Evolutionary conservation across 2,888 invertebrate genomes (phyloP).

Genomic region (Mythimna pallens): DNA sequence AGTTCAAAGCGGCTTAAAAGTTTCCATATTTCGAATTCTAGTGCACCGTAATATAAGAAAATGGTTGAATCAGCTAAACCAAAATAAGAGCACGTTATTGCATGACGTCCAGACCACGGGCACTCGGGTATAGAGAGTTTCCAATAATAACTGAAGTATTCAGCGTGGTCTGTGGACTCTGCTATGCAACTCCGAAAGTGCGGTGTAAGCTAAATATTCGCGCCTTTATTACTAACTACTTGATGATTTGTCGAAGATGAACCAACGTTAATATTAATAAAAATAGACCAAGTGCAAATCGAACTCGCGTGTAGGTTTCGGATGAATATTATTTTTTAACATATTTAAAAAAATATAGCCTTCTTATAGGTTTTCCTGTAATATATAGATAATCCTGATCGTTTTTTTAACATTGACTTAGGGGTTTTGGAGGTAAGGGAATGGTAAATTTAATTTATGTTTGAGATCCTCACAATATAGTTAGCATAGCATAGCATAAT

Average conservation of each 20-base stretch:
- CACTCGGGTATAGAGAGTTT: slow-evolving; percentile 69
- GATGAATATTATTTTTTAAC: no score
- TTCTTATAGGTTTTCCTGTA: no score
- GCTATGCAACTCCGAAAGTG: slow-evolving; percentile 50
- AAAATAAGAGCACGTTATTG: slow-evolving; percentile 72
- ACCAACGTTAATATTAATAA: not conserved
- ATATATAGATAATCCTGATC: no score
- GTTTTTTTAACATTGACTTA: no score
- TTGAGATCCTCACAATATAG: no score
- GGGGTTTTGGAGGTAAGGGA: no score
- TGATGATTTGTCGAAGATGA: not conserved
- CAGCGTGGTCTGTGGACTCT: slow-evolving; percentile 69
- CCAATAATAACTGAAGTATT: slow-evolving; percentile 81
- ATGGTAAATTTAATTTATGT: no score
- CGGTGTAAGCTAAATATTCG: slow-evolving; percentile 62
- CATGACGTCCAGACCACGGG: slow-evolving; percentile 71
- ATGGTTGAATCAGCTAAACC: slow-evolving; percentile 64
- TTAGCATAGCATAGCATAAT: no score
- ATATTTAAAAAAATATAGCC: no score
- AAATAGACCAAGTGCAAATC: no score
- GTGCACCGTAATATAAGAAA: slow-evolving; percentile 54
- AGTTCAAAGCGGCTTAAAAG: slow-evolving; percentile 26
- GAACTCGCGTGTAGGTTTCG: no score
- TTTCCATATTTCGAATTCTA: slow-evolving; percentile 46
- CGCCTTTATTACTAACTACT: slow-evolving; percentile 34